Conservation (phyloP, 2,797 vertebrate species). For the Sciurus vulgaris region DNA sequence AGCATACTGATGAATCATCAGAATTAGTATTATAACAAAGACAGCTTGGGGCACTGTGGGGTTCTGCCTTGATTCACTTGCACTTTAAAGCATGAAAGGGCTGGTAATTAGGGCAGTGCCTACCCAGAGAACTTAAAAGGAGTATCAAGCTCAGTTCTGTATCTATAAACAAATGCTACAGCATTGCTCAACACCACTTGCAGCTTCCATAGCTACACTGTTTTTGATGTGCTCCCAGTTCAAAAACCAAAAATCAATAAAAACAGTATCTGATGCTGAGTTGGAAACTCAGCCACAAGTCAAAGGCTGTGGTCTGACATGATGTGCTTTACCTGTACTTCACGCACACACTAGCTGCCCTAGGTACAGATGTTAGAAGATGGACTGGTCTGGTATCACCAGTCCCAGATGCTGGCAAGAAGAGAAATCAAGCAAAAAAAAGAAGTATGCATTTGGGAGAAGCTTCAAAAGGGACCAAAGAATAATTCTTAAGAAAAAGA, state of each 20-base stretch:
- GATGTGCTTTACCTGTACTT: slow-evolving; percentile 69
- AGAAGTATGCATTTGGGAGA: neutral
- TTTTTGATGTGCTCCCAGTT: slow-evolving; percentile 57
- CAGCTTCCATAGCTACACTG: slow-evolving; percentile 63
- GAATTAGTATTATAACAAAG: neutral
- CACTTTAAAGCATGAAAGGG: slow-evolving; percentile 72
- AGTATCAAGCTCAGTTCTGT: slow-evolving; percentile 72
- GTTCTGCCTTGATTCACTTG: slow-evolving; percentile 55
- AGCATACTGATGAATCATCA: slow-evolving; percentile 11
- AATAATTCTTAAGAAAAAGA: slow-evolving; percentile 5
- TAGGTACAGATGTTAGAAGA: slow-evolving; percentile 62
- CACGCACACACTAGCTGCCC: slow-evolving; percentile 32
- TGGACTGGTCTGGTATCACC: slow-evolving; percentile 44
- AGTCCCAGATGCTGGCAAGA: slow-evolving; percentile 55
- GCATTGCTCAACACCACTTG: slow-evolving; percentile 73
- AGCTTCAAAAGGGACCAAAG: neutral
- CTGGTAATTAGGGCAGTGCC: slow-evolving; percentile 69
- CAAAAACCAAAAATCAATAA: slow-evolving; percentile 48
- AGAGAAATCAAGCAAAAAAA: neutral
- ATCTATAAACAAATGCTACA: slow-evolving; percentile 76
- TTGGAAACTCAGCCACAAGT: slow-evolving; percentile 77
- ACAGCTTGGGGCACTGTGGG: neutral
- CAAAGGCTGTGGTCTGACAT: slow-evolving; percentile 78
- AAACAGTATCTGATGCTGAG: slow-evolving; percentile 49
- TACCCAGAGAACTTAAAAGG: slow-evolving; percentile 73